These are phyloP conservation scores for Beris chalybata DNA, from an alignment of 2,888 invertebrate genomes.

Conservation along the genomic window DNA sequence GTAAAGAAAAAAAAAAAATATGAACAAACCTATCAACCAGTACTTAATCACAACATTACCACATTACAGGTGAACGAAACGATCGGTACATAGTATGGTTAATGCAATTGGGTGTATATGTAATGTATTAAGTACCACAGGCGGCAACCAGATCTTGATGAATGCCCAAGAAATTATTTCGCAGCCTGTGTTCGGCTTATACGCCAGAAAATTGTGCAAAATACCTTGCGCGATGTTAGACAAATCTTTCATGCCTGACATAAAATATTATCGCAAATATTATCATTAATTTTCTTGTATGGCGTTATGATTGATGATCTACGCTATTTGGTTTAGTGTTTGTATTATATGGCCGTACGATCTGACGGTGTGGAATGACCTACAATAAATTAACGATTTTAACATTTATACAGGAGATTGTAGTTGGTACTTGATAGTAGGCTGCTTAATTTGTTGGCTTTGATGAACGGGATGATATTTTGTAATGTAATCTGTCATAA, in stretches of 20 bases:
- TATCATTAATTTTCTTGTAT: constrained; percentile 26
- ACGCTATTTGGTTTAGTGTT: not conserved
- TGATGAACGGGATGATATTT: not conserved
- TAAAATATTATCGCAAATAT: constrained; percentile 28
- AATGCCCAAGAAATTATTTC: constrained; percentile 18
- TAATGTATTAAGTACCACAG: constrained; percentile 10
- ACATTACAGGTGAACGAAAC: constrained; percentile 4
- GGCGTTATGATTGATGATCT: constrained; percentile 27
- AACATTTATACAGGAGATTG: too few relatives aligned
- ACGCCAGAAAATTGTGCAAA: constrained; percentile 25
- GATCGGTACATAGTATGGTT: not conserved
- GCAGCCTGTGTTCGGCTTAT: constrained; percentile 1
- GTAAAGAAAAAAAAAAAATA: not conserved
- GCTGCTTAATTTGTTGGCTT: not conserved
- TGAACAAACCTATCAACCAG: not conserved
- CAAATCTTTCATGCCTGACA: constrained; percentile 30
- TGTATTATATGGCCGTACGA: not conserved
- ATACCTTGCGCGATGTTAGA: constrained; percentile 15
- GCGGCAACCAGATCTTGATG: constrained; percentile 18
- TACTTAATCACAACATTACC: not conserved
- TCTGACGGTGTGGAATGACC: not conserved
- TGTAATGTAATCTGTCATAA: constrained; percentile 5
- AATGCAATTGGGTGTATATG: not conserved
- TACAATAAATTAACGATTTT: too few relatives aligned
- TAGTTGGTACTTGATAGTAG: too few relatives aligned